Base-by-base conservation (phyloP, 2,797 vertebrate species). In the Vespertilio murinus region DNA sequence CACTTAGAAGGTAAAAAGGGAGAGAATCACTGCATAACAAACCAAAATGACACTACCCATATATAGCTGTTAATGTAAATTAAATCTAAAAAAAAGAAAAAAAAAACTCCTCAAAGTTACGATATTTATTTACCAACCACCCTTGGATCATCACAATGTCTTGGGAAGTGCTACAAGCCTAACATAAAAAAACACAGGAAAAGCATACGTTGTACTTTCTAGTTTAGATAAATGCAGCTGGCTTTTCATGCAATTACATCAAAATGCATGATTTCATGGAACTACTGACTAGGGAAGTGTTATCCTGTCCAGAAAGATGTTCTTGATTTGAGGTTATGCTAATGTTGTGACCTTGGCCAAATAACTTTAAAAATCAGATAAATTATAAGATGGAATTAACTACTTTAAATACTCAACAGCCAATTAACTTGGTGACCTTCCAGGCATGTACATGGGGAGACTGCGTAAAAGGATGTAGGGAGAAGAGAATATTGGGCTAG, bases 341-440 rank as follows among this genome's bases (percentile, higher is more conserved):
- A 95, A 59, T 96, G 16, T 40, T 95, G 2, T 88, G 96, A 96
- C 87, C 91, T 97, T 97, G 96, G 96, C 94, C 9, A 49, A 97
- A 93, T 80, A 94, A 94, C 65, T 97, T 97, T 77, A 93, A 93
- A 94, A 61, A 96, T 96, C 77, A 95, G 89, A 95, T 96, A 97
- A 97, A 85, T 95, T 97, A 91, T 96, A 96, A 97, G 73, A 74
- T 85, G 96, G 59, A 97, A 96, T 97, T 95, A 96, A 4, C 38
- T 87, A 56, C 56, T 89, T 97, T 96, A 97, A 96, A n/a, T 95
- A 84, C 75, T 97, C 49, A 94, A 74, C 47, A n/a, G 13, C 82
- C 96, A 97, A 98, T 97, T 97, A 97, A 96, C 94, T 96, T 92
- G 54, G 35, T 95, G 95, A 97, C 96, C 95, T 97, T 95, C 83